A percentile compares a stretch with the other conserved stretches of the same genome.
phyloP scores from a whole-genome alignment of 1,140 invertebrate genomes.

The Drosophila truncata region DNA sequence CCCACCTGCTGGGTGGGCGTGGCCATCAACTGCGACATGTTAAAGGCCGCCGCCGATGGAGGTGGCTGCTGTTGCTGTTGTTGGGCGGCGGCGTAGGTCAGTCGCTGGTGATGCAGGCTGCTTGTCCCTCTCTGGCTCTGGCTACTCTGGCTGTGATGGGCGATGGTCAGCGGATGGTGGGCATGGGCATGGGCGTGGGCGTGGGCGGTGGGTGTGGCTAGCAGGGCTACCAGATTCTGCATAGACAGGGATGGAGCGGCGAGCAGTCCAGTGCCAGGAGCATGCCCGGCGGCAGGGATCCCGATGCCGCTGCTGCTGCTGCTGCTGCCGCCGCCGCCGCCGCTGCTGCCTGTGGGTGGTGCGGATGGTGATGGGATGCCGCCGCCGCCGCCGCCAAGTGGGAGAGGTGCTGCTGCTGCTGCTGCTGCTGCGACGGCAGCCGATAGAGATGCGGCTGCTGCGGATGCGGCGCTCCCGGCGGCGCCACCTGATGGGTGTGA shows the following conservation, averaged over 20 bases:
- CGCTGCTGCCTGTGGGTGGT: conserved; percentile 52
- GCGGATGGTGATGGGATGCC: conserved; percentile 52
- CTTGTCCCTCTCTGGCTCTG: conserved; percentile 38
- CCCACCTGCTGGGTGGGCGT: conserved; percentile 53
- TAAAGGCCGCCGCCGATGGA: conserved; percentile 35
- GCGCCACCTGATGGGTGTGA: conserved; percentile 34
- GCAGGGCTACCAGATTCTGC: conserved; percentile 94
- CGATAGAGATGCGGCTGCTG: conserved; percentile 73
- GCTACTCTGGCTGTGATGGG: conserved; percentile 54
- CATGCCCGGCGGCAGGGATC: conserved; percentile 73
- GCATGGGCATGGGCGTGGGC: conserved; percentile 86
- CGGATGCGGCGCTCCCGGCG: conserved; percentile 59
- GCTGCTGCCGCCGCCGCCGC: conserved; percentile 37
- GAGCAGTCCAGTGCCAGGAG: conserved; percentile 86
- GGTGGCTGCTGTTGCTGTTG: conserved; percentile 29
- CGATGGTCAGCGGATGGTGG: conserved; percentile 74
- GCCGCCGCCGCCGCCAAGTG: conserved; percentile 67
- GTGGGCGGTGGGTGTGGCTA: conserved; percentile 87
- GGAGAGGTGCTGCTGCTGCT: conserved; percentile 48
- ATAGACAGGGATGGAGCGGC: conserved; percentile 92
- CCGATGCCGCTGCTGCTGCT: conserved; percentile 31
- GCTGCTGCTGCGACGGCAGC: conserved; percentile 58
- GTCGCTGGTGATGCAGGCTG: conserved; percentile 38
- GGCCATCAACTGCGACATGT: conserved; percentile 69
- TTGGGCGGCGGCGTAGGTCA: conserved; percentile 34